These are phyloP conservation scores for Brevimyrus niger DNA, from an alignment of 2,113 vertebrate genomes.

Conservation along the genomic window DNA sequence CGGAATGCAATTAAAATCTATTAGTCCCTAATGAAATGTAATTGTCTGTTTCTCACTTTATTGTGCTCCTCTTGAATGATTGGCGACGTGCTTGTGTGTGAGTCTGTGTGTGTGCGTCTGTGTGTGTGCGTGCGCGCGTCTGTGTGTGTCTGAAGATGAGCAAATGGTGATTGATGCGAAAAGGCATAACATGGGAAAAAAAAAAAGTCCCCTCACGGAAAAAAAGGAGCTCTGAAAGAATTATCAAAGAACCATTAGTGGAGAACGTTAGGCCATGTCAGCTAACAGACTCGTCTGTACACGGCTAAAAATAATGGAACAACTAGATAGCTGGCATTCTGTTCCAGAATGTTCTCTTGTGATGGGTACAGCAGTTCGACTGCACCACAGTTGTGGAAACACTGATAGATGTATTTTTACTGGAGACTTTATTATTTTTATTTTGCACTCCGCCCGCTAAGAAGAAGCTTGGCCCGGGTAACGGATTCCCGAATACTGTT, in stretches of 20 bases:
- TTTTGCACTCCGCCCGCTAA: background rate
- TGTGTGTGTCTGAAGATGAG: background rate
- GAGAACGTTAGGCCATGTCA: background rate
- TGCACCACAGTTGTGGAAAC: background rate
- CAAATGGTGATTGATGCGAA: background rate
- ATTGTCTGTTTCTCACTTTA: conserved; percentile 37
- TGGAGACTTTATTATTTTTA: background rate
- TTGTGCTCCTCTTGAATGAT: conserved; percentile 16
- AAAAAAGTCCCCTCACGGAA: background rate
- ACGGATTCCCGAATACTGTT: background rate
- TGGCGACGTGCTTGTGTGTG: background rate
- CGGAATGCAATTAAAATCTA: conserved; percentile 44
- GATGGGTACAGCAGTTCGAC: background rate
- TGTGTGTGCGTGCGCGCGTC: background rate
- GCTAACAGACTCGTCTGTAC: background rate
- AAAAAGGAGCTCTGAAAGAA: background rate
- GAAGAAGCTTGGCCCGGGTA: background rate
- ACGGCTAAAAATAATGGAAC: background rate
- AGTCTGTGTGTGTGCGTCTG: background rate
- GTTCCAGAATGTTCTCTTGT: background rate
- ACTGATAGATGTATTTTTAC: background rate
- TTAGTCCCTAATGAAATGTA: conserved; percentile 40
- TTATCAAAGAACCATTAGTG: background rate
- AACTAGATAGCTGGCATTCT: background rate
- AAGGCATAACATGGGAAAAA: background rate